Evolutionary conservation across 1,140 invertebrate genomes (phyloP).

Genomic region (Papilio polyxenes): DNA sequence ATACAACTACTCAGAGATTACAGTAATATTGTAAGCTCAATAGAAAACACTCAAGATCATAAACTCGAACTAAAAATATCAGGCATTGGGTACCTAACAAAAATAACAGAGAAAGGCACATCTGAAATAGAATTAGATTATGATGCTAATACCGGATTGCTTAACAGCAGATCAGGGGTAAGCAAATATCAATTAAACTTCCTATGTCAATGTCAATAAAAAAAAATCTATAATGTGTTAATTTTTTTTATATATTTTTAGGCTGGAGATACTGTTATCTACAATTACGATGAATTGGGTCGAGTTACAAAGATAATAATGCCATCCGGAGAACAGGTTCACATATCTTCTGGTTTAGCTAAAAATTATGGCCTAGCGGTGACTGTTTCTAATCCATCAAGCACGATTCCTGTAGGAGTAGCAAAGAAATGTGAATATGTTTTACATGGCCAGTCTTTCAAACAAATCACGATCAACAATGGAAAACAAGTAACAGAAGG

Average conservation of each 20-base stretch:
- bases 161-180: constrained; percentile 89
- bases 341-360: constrained; percentile 87
- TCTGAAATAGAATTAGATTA: constrained; percentile 92
- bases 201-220: not conserved
- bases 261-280: constrained; percentile 93
- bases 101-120: constrained; percentile 89
- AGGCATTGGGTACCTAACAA: constrained; percentile 91
- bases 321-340: constrained; percentile 93
- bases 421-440: constrained; percentile 82
- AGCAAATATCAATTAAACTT: constrained; percentile 55
- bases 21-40: constrained; percentile 93
- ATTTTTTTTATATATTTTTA: constrained; percentile 65
- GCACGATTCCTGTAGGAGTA: constrained; percentile 76
- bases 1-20: constrained; percentile 95
- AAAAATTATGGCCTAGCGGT: constrained; percentile 88
- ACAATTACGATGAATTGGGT: constrained; percentile 93
- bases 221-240: constrained; percentile 33
- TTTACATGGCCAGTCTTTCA: constrained; percentile 81
- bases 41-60: constrained; percentile 96
- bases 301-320: constrained; percentile 91
- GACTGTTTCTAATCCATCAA: constrained; percentile 82
- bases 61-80: constrained; percentile 94
- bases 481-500: constrained; percentile 86
- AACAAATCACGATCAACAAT: constrained; percentile 82
- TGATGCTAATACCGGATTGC: constrained; percentile 89